phyloP scores from a whole-genome alignment of 2,113 vertebrate genomes.

The Romanogobio albipinnatus region DNA sequence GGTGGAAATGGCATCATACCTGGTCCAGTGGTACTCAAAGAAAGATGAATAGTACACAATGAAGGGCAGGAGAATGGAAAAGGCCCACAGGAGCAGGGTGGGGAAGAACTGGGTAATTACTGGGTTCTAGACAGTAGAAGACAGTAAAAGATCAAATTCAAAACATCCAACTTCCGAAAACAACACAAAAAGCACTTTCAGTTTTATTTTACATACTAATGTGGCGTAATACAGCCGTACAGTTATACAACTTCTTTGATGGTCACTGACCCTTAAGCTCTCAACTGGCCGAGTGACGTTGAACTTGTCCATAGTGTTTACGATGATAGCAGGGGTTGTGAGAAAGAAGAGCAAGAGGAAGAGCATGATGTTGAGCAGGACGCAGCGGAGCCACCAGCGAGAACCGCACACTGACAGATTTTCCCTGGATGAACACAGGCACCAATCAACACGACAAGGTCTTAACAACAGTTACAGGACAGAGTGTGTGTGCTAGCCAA shows the following conservation, averaged over 20 bases:
- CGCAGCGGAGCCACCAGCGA: conserved; percentile 90
- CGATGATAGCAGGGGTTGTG: conserved; percentile 95
- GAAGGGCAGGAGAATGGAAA: conserved; percentile 92
- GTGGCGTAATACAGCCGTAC: not conserved
- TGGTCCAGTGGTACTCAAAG: conserved; percentile 96
- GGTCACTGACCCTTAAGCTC: conserved; percentile 82
- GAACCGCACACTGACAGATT: conserved; percentile 90
- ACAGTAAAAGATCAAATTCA: conserved; percentile 40
- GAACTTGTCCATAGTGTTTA: conserved; percentile 98
- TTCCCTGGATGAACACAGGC: conserved; percentile 78
- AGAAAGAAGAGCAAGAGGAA: conserved; percentile 97
- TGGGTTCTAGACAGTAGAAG: conserved; percentile 80
- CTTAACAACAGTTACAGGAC: conserved; percentile 14
- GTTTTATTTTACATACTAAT: conserved; percentile 22
- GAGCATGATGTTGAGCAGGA: conserved; percentile 90
- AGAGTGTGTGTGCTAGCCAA: not conserved
- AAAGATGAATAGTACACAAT: conserved; percentile 94
- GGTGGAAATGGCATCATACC: conserved; percentile 72
- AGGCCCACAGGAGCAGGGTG: conserved; percentile 91
- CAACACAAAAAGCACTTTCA: not conserved
- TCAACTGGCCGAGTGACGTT: conserved; percentile 94
- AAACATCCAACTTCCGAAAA: conserved; percentile 26
- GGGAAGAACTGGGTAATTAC: conserved; percentile 96
- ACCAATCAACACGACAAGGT: conserved; percentile 1
- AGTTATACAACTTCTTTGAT: conserved; percentile 11